These are phyloP conservation scores for Spodoptera exigua DNA, from an alignment of 2,888 invertebrate species.

Conservation along the genomic window DNA sequence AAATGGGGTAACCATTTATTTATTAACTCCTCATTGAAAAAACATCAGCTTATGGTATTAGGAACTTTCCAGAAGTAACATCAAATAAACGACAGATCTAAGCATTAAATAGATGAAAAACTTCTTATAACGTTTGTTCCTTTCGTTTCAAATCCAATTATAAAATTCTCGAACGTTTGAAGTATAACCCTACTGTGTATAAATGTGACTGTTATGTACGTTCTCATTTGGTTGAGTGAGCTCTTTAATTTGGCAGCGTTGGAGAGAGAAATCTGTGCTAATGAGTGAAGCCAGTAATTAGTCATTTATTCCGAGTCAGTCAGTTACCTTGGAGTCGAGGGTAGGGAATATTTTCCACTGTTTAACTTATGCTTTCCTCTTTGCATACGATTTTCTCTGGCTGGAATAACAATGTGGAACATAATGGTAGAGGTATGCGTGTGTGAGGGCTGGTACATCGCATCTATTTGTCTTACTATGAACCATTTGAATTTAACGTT, in stretches of 20 bases:
- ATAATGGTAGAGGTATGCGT: constrained; percentile 22
- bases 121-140: constrained; percentile 34
- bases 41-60: no score
- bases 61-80: neutral
- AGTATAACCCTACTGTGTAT: constrained; percentile 45
- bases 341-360: constrained; percentile 52
- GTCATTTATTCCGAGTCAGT: constrained; percentile 63
- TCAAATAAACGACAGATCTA: constrained; percentile 1
- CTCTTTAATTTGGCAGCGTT: constrained; percentile 54
- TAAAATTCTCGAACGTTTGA: constrained; percentile 41
- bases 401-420: constrained; percentile 45
- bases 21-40: no score
- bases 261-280: constrained; percentile 57
- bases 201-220: constrained; percentile 34
- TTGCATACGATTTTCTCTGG: constrained; percentile 49
- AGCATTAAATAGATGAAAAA: constrained; percentile 25
- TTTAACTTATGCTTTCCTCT: constrained; percentile 52
- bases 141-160: constrained; percentile 42
- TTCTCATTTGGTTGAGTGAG: constrained; percentile 41
- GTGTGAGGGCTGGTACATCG: constrained; percentile 12
- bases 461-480: constrained; percentile 27
- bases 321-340: constrained; percentile 53
- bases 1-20: no score
- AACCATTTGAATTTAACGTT: constrained; percentile 36
- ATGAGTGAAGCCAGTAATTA: constrained; percentile 63